Evolutionary conservation across 1,140 invertebrate genomes (phyloP).

Genomic region (Bombus balteatus): DNA sequence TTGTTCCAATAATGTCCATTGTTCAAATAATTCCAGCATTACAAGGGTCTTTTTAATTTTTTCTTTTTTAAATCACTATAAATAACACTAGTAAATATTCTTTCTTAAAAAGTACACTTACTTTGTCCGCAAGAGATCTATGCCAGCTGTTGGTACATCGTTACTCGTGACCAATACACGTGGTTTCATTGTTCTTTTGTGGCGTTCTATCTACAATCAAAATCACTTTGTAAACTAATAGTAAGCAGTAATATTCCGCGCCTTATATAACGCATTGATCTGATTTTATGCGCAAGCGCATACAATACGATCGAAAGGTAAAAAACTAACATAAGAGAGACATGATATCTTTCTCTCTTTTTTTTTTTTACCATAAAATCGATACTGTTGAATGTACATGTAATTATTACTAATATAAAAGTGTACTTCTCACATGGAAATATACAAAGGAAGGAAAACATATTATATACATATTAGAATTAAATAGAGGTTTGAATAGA

Average conservation of each 20-base stretch:
- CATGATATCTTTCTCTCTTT: background rate
- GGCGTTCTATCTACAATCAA: background rate
- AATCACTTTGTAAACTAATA: background rate
- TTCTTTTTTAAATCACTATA: background rate
- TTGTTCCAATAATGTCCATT: background rate
- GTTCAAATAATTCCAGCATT: background rate
- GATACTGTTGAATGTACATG: background rate
- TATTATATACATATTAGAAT: background rate
- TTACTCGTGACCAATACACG: conserved; percentile 81
- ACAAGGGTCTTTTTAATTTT: background rate
- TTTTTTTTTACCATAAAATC: too few relatives aligned
- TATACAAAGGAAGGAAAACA: background rate
- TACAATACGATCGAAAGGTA: conserved; percentile 4
- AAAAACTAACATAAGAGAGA: background rate
- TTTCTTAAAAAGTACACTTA: conserved; percentile 41
- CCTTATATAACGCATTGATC: conserved; percentile 35
- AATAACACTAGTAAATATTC: background rate
- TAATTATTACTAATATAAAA: background rate
- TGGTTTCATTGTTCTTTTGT: conserved; percentile 60
- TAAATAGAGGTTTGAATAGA: background rate
- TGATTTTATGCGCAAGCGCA: conserved; percentile 6
- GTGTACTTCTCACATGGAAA: background rate
- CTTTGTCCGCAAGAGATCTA: conserved; percentile 77
- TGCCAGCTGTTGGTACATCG: conserved; percentile 74
- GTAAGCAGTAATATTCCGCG: background rate